Base-by-base conservation (phyloP, 2,888 invertebrate genomes). In the Erannis defoliaria region DNA sequence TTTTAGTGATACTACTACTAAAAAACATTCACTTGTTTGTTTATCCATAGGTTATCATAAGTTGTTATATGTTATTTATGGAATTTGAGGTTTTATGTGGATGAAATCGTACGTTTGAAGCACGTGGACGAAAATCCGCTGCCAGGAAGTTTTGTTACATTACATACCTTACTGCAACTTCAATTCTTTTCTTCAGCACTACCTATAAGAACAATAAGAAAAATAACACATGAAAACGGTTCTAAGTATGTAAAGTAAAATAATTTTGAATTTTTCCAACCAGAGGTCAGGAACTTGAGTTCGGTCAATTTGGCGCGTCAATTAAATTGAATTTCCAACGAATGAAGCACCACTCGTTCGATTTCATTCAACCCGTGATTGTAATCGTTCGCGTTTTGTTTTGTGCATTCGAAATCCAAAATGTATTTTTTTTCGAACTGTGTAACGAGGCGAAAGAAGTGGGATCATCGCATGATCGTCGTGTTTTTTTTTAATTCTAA, bases 291-390 rank as follows among this genome's bases (percentile, higher is more conserved):
- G n/a, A n/a, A 71, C 58, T 71, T 67, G 59, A 68, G 51, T 66
- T 54, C 64, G 58, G 55, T 65, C 68, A 69, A 71, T 69, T 70
- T 61, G 45, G 56, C 62, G 64, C 66, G 53, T 60, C 69, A 67
- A 62, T 70, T 70, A 64, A 72, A 75, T 75, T 68, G 68, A 74
- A 75, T 77, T 72, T 68, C 64, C 72, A 71, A 70, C 67, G 72
- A 70, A 71, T 63, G 61, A 66, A 68, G 67, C 67, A 70, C 65
- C 65, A 70, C 68, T 72, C 72, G 68, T 71, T 74, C 71, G 67
- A 67, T 74, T 70, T 70, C 72, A 71, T 71, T 71, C 74, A 71
- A 72, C 67, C 68, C 71, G 64, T 59, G 68, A 72, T 70, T 74
- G 64, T 71, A 66, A 70, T 73, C 64, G 68, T 72, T 72, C 69